Conservation (phyloP, 2,888 invertebrate species). For the Aphidoletes aphidimyza region DNA sequence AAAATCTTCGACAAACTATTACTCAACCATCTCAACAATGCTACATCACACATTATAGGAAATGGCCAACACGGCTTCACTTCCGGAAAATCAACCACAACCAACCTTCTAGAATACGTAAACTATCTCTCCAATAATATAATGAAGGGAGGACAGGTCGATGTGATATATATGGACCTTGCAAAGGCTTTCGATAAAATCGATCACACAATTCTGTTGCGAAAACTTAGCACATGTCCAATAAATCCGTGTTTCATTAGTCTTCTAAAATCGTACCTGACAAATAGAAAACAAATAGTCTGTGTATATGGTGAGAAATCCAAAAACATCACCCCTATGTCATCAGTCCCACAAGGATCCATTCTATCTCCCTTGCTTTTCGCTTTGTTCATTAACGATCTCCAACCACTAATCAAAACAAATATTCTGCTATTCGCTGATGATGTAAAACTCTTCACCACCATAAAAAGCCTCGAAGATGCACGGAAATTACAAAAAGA, state of each 20-base stretch:
- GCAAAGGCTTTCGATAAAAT: not conserved
- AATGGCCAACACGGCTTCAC: not conserved
- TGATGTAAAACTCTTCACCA: not conserved
- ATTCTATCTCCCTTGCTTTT: not conserved
- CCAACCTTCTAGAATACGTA: not conserved
- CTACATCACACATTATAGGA: not conserved
- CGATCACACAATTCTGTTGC: not conserved
- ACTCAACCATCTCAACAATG: not conserved
- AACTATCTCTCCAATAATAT: not conserved
- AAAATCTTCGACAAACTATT: slow-evolving; percentile 5
- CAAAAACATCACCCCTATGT: not conserved
- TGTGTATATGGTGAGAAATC: not conserved
- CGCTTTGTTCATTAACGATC: not conserved
- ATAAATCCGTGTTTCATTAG: not conserved
- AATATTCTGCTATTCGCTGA: not conserved
- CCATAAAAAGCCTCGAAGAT: not conserved
- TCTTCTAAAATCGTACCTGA: not conserved
- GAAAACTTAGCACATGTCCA: not conserved
- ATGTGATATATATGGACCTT: not conserved
- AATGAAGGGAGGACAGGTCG: not conserved
- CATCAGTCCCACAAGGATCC: not conserved
- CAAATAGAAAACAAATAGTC: not conserved
- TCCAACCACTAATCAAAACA: not conserved
- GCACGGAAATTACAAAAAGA: not conserved
- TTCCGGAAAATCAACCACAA: not conserved